Evolutionary conservation across 2,113 vertebrate genomes (phyloP).

Genomic region (Peromyscus leucopus): DNA sequence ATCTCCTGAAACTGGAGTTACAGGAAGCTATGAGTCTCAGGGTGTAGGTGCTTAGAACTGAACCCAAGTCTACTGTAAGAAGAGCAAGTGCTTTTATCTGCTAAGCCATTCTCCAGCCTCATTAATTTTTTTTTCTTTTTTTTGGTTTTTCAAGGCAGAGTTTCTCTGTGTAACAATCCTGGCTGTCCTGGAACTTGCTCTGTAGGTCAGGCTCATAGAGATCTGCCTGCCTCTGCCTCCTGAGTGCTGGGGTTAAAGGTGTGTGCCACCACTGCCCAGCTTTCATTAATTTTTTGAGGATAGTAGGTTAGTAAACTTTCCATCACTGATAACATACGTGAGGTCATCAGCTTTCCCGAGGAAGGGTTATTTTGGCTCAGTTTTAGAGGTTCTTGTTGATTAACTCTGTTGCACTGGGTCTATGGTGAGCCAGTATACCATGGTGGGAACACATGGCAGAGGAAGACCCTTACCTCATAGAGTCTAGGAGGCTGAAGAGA

Average conservation of each 20-base stretch:
- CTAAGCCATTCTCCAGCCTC: not conserved
- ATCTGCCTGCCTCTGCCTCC: not conserved
- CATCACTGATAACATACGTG: not conserved
- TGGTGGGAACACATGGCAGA: not conserved
- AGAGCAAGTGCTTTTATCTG: not conserved
- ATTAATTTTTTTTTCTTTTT: not conserved
- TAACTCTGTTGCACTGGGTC: not conserved
- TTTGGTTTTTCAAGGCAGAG: no score
- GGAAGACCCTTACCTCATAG: not conserved
- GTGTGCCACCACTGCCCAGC: not conserved
- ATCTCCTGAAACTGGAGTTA: not conserved
- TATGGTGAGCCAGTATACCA: not conserved
- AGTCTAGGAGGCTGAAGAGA: not conserved
- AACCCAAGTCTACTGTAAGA: not conserved
- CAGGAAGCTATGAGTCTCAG: not conserved
- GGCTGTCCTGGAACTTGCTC: no score
- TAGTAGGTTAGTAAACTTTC: not conserved
- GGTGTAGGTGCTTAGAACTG: not conserved
- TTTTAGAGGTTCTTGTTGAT: not conserved
- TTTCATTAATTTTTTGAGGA: slow-evolving; percentile 14
- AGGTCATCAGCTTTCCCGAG: not conserved
- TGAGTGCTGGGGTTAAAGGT: not conserved
- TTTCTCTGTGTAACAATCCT: no score
- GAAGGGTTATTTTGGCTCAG: not conserved
- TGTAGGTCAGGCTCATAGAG: not conserved